Evolutionary conservation across 2,113 vertebrate species (phyloP).

Genomic region (Apodemus sylvaticus): DNA sequence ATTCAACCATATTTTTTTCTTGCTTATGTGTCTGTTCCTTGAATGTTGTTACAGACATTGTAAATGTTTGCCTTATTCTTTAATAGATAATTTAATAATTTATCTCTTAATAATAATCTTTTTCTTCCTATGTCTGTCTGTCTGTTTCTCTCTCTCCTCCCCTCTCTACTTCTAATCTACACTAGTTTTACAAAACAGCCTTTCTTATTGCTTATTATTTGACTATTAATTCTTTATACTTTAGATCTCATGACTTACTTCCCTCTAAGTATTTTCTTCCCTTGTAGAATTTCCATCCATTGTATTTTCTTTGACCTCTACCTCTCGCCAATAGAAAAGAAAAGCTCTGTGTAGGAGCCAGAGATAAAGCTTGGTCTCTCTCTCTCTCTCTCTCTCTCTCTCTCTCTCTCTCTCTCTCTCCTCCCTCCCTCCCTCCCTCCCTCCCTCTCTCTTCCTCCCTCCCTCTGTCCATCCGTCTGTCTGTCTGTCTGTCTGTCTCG

Average conservation of each 20-base stretch:
- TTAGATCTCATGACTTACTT: constrained; percentile 20
- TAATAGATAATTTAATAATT: no score
- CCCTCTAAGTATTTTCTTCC: background rate
- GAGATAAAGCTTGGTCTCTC: background rate
- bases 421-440: background rate
- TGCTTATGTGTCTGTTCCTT: constrained; percentile 26
- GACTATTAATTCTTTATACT: background rate
- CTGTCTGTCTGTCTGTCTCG: background rate
- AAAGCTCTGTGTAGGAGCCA: background rate
- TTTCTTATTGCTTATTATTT: constrained; percentile 23
- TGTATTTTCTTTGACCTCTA: constrained; percentile 8
- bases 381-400: background rate
- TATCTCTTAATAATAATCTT: constrained; percentile 34
- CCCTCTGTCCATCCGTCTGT: background rate
- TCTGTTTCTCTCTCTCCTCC: background rate
- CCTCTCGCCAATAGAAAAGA: background rate
- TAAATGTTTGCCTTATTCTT: constrained; percentile 59
- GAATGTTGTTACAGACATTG: constrained; percentile 32
- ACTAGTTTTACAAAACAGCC: constrained; percentile 3
- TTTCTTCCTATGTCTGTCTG: background rate
- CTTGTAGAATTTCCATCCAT: background rate
- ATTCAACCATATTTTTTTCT: constrained; percentile 17
- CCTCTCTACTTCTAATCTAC: constrained; percentile 26
- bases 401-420: no score
- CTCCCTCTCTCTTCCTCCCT: no score